Percentiles rank a stretch among this genome's conserved stretches.
phyloP scores from a whole-genome alignment of 2,888 invertebrate genomes.

The Scaptomyza tumidula region DNA sequence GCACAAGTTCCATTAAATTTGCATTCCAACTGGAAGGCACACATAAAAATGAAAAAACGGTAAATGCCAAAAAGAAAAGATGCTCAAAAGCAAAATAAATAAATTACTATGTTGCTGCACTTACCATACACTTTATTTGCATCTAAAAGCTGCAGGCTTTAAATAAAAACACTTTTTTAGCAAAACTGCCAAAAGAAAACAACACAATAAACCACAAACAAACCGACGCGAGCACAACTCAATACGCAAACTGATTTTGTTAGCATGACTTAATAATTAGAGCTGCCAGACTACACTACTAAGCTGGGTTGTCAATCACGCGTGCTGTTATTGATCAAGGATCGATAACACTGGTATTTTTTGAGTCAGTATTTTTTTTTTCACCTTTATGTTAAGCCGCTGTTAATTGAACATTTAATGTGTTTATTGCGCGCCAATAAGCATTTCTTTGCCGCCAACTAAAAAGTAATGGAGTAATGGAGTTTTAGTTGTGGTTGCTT shows the following conservation, averaged over 20 bases:
- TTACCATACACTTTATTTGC: neutral
- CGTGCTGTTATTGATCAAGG: neutral
- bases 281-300: neutral
- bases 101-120: neutral
- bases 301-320: neutral
- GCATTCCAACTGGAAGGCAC: constrained; percentile 23
- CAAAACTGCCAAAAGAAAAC: neutral
- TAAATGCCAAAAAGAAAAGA: constrained; percentile 35
- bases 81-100: constrained; percentile 24
- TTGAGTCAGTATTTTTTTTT: neutral
- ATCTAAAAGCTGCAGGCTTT: neutral
- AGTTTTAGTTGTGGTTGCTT: constrained; percentile 39
- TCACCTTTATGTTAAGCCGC: constrained; percentile 18
- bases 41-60: constrained; percentile 14
- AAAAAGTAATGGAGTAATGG: neutral
- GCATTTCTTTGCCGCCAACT: constrained; percentile 22
- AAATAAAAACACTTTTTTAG: neutral
- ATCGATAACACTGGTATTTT: neutral
- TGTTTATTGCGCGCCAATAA: constrained; percentile 36
- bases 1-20: constrained; percentile 24
- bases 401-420: constrained; percentile 46
- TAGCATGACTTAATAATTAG: neutral
- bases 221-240: neutral
- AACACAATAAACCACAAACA: neutral
- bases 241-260: constrained; percentile 14